phyloP scores from a whole-genome alignment of 1,140 invertebrate species.

The Solen grandis region DNA sequence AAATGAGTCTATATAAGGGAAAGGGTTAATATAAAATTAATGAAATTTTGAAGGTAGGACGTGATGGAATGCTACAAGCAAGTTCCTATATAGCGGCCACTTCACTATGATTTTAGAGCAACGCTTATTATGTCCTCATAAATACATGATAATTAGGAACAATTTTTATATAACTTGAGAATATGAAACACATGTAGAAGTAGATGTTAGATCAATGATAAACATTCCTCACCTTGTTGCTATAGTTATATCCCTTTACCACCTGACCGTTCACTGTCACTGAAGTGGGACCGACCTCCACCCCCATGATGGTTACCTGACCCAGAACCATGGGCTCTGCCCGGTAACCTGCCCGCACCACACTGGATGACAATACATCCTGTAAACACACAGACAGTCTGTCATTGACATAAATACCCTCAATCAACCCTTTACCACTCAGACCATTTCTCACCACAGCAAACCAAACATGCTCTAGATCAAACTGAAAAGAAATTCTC shows the following conservation, averaged over 20 bases:
- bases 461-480: background rate
- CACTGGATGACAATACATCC: constrained; percentile 4
- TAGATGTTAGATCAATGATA: too few relatives aligned
- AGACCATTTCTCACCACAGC: background rate
- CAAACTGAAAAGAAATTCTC: background rate
- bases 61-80: too few relatives aligned
- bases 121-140: too few relatives aligned
- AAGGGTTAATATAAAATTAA: too few relatives aligned
- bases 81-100: too few relatives aligned
- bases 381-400: constrained; percentile 8
- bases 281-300: constrained; percentile 13
- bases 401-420: background rate
- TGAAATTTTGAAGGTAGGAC: too few relatives aligned
- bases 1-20: too few relatives aligned
- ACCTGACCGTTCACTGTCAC: constrained; percentile 25
- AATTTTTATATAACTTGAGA: too few relatives aligned
- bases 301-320: constrained; percentile 24
- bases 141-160: too few relatives aligned
- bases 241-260: constrained; percentile 16
- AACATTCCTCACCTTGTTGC: constrained; percentile 35
- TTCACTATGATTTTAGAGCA: too few relatives aligned
- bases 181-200: too few relatives aligned
- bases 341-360: constrained; percentile 8
- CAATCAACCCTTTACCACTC: background rate
- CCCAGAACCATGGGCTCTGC: constrained; percentile 25